Evolutionary conservation across 2,797 vertebrate genomes (phyloP).

Genomic region (Sebastolobus altivelis): DNA sequence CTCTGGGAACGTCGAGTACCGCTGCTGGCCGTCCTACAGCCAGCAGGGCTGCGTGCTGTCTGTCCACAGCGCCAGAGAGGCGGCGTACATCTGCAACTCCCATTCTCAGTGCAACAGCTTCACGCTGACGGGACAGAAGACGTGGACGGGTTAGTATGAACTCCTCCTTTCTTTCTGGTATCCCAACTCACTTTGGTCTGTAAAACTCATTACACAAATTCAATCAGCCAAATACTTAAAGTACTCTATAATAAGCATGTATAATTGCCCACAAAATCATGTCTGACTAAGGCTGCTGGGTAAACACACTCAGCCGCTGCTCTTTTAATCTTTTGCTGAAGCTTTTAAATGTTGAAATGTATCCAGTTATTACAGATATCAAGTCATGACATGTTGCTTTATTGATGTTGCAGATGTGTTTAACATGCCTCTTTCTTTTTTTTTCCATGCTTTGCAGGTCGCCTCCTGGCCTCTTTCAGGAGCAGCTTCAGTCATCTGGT

Average conservation of each 20-base stretch:
- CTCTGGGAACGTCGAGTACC: conserved; percentile 84
- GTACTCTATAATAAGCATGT: conserved; percentile 11
- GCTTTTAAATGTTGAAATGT: conserved; percentile 48
- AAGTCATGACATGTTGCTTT: conserved; percentile 50
- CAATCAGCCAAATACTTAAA: conserved; percentile 7
- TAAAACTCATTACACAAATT: conserved; percentile 6
- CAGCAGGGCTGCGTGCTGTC: conserved; percentile 90
- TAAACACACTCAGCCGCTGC: conserved; percentile 28
- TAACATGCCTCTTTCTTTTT: conserved; percentile 34
- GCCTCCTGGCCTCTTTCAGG: conserved; percentile 87
- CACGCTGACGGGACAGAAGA: conserved; percentile 84
- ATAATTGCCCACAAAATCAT: conserved; percentile 33
- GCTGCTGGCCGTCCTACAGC: conserved; percentile 93
- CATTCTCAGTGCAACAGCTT: conserved; percentile 89
- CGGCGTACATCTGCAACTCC: conserved; percentile 87
- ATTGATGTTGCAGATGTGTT: conserved; percentile 48
- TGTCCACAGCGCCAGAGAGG: conserved; percentile 86
- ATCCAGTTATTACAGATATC: conserved; percentile 45
- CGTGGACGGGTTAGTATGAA: conserved; percentile 89
- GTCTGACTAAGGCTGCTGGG: conserved; percentile 35
- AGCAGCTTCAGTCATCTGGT: conserved; percentile 87
- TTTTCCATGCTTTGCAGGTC: conserved; percentile 80
- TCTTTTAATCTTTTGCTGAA: conserved; percentile 48
- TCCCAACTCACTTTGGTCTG: conserved; percentile 1
- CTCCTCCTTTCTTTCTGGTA: not conserved